These are phyloP conservation scores for Crenichthys baileyi DNA, from an alignment of 2,797 vertebrate genomes.

Conservation along the genomic window DNA sequence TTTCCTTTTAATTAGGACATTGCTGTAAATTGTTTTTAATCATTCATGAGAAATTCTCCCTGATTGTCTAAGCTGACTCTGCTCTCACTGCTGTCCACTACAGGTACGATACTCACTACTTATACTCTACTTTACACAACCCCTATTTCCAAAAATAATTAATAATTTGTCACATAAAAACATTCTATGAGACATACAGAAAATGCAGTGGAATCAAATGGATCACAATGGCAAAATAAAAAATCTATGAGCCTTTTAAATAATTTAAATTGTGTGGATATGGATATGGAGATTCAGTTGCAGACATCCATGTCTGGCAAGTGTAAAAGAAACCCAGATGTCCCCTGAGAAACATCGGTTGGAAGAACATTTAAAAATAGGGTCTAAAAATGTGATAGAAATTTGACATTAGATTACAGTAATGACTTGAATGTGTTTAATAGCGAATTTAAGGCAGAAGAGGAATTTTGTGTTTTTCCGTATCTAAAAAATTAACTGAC, in stretches of 20 bases:
- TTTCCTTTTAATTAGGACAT: background rate
- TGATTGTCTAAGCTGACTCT: background rate
- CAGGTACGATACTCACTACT: background rate
- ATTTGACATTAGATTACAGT: background rate
- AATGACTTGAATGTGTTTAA: background rate
- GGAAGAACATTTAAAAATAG: constrained; percentile 2
- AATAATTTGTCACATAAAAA: background rate
- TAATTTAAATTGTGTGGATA: background rate
- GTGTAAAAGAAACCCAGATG: background rate
- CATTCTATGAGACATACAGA: background rate
- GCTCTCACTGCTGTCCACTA: background rate
- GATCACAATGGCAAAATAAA: background rate
- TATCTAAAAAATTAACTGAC: background rate
- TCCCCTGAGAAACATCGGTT: background rate
- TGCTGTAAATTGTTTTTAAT: background rate
- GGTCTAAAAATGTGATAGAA: background rate
- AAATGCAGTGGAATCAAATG: background rate
- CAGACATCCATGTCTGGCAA: background rate
- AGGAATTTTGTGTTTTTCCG: background rate
- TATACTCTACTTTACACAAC: background rate
- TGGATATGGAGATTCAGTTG: background rate
- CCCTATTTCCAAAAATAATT: background rate
- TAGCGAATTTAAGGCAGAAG: background rate
- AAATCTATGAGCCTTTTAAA: background rate
- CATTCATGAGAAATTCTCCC: background rate